phyloP scores from a whole-genome alignment of 2,888 invertebrate genomes.

The Drosophila niveifrons region DNA sequence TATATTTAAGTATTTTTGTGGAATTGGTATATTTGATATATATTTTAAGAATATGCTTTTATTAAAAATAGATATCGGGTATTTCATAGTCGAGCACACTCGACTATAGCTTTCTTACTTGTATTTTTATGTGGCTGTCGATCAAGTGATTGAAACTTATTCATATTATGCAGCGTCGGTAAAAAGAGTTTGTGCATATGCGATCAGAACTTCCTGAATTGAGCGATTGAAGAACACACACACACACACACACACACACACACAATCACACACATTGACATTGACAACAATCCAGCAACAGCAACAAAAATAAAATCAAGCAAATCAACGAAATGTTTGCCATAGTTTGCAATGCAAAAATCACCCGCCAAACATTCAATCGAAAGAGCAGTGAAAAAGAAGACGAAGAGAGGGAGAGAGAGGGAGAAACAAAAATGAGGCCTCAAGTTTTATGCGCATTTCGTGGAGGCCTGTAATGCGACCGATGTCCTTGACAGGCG shows the following conservation, averaged over 20 bases:
- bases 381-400: neutral
- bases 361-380: conserved; percentile 45
- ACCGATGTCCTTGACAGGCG: conserved; percentile 67
- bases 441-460: conserved; percentile 72
- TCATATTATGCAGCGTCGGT: conserved; percentile 61
- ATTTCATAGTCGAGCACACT: too few relatives aligned
- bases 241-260: neutral
- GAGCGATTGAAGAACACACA: conserved; percentile 17
- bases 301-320: conserved; percentile 28
- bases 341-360: conserved; percentile 71
- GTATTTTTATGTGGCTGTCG: neutral
- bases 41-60: too few relatives aligned
- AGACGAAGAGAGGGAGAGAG: conserved; percentile 1
- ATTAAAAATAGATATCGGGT: too few relatives aligned
- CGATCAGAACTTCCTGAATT: conserved; percentile 57
- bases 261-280: conserved; percentile 51
- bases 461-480: conserved; percentile 39
- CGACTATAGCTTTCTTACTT: too few relatives aligned
- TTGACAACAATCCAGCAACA: conserved; percentile 44
- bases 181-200: conserved; percentile 44
- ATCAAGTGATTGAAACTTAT: conserved; percentile 64
- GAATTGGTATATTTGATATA: too few relatives aligned
- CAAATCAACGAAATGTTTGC: conserved; percentile 61
- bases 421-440: conserved; percentile 23
- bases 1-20: too few relatives aligned